Evolutionary conservation across 23 tunicate genomes (phyloP), one percentile per base, ranked within the genome.

Genomic region (Diplosoma virens): DNA sequence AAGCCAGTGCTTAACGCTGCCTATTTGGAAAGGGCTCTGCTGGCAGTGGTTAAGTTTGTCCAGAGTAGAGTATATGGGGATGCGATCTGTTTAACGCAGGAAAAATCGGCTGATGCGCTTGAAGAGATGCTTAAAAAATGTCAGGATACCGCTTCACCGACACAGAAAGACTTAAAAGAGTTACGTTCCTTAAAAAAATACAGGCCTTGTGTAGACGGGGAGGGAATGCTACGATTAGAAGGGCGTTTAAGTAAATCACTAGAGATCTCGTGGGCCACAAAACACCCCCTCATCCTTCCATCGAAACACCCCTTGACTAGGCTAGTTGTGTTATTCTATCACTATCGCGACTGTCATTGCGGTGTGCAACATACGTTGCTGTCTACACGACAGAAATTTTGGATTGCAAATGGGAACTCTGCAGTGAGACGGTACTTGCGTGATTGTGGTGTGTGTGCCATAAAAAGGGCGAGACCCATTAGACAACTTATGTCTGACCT

Each of bases 401-500:
- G 74, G 74, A 35, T 67, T 2, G 24, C 7, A 9, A 26, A 67
- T 21, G 52, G 52, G 3, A 35, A 18, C 5, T 35, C 74, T 2
- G 5, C 29, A 6, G 74, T 67, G 5, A 35, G 24, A 22, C 25
- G 11, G 3, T 35, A 34, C 24, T 3, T 67, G 26, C 2, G 26
- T n/a, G 74, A 67, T 7, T 34, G 74, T 37, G 74, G 28, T 21
- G 24, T 18, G 23, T 67, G 74, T 36, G 23, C 74, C 5, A 6
- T 36, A 14, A 3, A 9, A 7, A 67, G 36, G 26, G 74, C 74
- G 17, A 35, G 36, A 67, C 74, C 74, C 23, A 34, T 67, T 16
- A 34, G 74, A 5, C 74, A 67, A 36, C 26, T 67, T 16, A 67
- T 67, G 74, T 3, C 52, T 36, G 74, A 67, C 24, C 36, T 67